Conservation (phyloP, 1,140 invertebrate genomes). For the Anadara kagoshimensis region DNA sequence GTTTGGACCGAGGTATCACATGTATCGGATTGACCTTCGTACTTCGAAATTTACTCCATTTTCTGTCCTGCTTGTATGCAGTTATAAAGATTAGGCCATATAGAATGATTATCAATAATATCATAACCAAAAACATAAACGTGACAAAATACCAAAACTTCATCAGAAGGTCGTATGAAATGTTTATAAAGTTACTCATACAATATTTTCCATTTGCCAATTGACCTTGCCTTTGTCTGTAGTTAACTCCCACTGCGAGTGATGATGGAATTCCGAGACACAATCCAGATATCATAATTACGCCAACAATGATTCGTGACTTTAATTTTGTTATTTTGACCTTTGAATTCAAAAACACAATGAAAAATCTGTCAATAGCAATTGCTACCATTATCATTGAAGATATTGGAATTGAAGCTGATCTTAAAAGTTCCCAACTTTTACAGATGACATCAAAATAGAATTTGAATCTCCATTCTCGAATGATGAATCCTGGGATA, state of each 20-base stretch:
- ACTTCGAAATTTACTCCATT: slow-evolving; percentile 27
- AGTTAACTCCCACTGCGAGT: slow-evolving; percentile 51
- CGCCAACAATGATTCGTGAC: slow-evolving; percentile 38
- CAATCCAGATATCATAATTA: slow-evolving; percentile 40
- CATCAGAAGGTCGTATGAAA: slow-evolving; percentile 28
- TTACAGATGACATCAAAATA: slow-evolving; percentile 55
- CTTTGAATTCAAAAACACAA: slow-evolving; percentile 47
- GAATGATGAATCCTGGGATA: slow-evolving; percentile 56
- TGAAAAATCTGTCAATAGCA: slow-evolving; percentile 58
- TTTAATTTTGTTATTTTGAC: slow-evolving; percentile 31
- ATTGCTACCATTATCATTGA: slow-evolving; percentile 56
- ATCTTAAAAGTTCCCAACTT: slow-evolving; percentile 49
- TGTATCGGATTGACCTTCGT: no score
- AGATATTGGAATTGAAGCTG: slow-evolving; percentile 51
- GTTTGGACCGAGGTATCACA: no score
- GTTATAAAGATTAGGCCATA: slow-evolving; percentile 55
- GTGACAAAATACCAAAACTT: slow-evolving; percentile 58
- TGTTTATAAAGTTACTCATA: slow-evolving; percentile 38
- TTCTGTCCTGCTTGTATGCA: slow-evolving; percentile 47
- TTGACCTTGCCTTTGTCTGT: slow-evolving; percentile 4
- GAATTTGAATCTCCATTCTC: slow-evolving; percentile 55
- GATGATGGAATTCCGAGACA: slow-evolving; percentile 47
- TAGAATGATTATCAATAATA: slow-evolving; percentile 47
- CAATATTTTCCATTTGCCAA: slow-evolving; percentile 47
- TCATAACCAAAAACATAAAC: slow-evolving; percentile 46